These are phyloP conservation scores for Tachuris rubrigastra DNA, from an alignment of 2,113 vertebrate species.

Conservation along the genomic window DNA sequence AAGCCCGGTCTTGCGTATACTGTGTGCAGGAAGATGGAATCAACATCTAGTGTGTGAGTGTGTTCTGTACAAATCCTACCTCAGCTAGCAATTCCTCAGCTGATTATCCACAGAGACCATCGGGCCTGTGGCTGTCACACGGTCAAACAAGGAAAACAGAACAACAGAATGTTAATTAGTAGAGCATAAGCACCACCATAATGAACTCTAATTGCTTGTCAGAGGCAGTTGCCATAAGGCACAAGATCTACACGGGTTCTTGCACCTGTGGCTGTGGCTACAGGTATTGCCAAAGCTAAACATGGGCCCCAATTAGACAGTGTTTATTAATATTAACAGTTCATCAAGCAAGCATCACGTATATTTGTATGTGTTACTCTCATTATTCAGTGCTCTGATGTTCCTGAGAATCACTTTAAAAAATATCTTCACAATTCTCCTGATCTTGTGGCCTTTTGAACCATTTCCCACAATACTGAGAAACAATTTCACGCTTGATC, in stretches of 20 bases:
- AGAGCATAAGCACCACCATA: slow-evolving; percentile 79
- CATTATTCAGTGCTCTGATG: background rate
- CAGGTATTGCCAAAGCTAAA: slow-evolving; percentile 4
- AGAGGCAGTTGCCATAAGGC: slow-evolving; percentile 73
- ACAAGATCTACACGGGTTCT: slow-evolving; percentile 23
- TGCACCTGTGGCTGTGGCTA: slow-evolving; percentile 11
- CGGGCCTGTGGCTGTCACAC: slow-evolving; percentile 69
- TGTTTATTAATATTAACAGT: background rate
- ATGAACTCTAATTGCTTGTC: slow-evolving; percentile 87
- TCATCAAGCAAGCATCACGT: background rate
- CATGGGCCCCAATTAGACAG: background rate
- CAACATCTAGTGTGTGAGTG: background rate
- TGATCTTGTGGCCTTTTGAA: slow-evolving; percentile 42
- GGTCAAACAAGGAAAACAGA: slow-evolving; percentile 66
- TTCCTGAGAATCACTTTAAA: background rate
- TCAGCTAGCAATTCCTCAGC: slow-evolving; percentile 43
- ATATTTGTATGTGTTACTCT: background rate
- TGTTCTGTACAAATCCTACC: slow-evolving; percentile 27
- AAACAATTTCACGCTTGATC: slow-evolving; percentile 71
- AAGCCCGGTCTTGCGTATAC: background rate
- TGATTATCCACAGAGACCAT: slow-evolving; percentile 64
- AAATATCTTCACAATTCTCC: background rate
- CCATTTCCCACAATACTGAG: slow-evolving; percentile 6
- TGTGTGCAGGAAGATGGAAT: background rate
- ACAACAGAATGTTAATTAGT: slow-evolving; percentile 88